Base-by-base conservation (phyloP, 2,797 vertebrate species). In the Galagoides demidoff region DNA sequence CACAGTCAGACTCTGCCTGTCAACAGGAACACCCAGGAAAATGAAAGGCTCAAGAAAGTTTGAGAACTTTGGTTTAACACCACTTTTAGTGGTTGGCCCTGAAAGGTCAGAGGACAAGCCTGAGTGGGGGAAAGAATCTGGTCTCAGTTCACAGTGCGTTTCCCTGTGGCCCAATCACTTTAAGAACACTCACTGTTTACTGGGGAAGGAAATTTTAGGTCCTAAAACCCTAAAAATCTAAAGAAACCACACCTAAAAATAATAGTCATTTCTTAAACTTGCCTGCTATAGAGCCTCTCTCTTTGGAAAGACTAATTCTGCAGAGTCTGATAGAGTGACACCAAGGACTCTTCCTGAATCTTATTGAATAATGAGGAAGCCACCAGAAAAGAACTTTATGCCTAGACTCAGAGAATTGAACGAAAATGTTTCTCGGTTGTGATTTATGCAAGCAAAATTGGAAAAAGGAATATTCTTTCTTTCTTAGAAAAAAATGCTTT, bases 401-500 rank as follows among this genome's bases (percentile, higher is more conserved):
- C 12, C 37, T 61, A 92, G 17, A 85, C 57, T 89, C 82, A 64
- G 37, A 79, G 61, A 71, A 89, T 22, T 92, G 14, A 86, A n/a
- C 6, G 74, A 84, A 86, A 77, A 49, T 23, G 81, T 93, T 83
- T 82, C 23, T 86, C 59, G 5, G 20, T 82, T 29, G 68, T 29
- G 16, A 78, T 78, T 85, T 77, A 59, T 2, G 22, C 12, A 27
- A 78, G 43, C 61, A 43, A 71, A 92, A 87, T 34, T 88, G 92
- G 34, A 22, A 94, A 77, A 52, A 84, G 39, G 19, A 85, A 88
- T 34, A 64, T 0, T 64, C n/a, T 57, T 29, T 19, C 61, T 37
- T 29, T 17, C 59, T 63, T 66, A n/a, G 45, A 87, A 93, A 95
- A 93, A 73, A 71, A 13, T 71, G 29, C 49, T 87, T 94, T 85